A percentile compares a stretch with the other conserved stretches of the same genome.
Evolutionary conservation across 2,888 invertebrate species (phyloP).

Genomic region (Cylloceria caligata): DNA sequence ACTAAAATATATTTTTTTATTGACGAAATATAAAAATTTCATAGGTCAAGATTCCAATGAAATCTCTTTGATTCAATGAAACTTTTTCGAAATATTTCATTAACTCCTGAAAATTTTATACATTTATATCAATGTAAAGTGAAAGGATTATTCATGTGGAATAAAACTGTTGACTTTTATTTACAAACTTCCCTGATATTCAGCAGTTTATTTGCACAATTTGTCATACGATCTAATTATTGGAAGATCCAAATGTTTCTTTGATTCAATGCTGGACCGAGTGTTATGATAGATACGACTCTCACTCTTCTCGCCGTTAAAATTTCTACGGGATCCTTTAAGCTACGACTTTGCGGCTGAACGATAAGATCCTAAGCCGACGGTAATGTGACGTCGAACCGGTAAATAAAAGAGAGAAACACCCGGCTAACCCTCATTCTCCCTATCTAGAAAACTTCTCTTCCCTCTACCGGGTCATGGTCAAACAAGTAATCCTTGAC

Average conservation of each 20-base stretch:
- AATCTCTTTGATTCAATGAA: too few relatives aligned
- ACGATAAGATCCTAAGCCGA: slow-evolving; percentile 75
- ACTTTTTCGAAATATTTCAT: too few relatives aligned
- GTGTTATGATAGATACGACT: background rate
- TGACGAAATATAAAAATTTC: too few relatives aligned
- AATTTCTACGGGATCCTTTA: slow-evolving; percentile 53
- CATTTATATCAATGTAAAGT: too few relatives aligned
- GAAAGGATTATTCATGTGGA: background rate
- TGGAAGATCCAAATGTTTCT: slow-evolving; percentile 36
- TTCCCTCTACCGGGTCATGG: background rate
- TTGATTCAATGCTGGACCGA: background rate
- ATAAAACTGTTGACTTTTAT: background rate
- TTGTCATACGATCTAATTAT: background rate
- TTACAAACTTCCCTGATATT: background rate
- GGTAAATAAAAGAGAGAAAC: slow-evolving; percentile 74
- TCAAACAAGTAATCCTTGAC: slow-evolving; percentile 50
- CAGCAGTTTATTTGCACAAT: background rate
- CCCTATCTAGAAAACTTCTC: slow-evolving; percentile 37
- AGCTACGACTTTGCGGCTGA: slow-evolving; percentile 66
- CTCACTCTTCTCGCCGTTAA: slow-evolving; percentile 1
- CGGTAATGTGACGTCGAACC: slow-evolving; percentile 76
- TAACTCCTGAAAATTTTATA: too few relatives aligned
- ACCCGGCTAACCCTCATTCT: slow-evolving; percentile 51
- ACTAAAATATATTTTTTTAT: too few relatives aligned
- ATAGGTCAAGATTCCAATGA: too few relatives aligned